Percentiles rank a stretch among this genome's conserved stretches.
phyloP scores from a whole-genome alignment of 1,140 invertebrate genomes.

The Halictus rubicundus region DNA sequence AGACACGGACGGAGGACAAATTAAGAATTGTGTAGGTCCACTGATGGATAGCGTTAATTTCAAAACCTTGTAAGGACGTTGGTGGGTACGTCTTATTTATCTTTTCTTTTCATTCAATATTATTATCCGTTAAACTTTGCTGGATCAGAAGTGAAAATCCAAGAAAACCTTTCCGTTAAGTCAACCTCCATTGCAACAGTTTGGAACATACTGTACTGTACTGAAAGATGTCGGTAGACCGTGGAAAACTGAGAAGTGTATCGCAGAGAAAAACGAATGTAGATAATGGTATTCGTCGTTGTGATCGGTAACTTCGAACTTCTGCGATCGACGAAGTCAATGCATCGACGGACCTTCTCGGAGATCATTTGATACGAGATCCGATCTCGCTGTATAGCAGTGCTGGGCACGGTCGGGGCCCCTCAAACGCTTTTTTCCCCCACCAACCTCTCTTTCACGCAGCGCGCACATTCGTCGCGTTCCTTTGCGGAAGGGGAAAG shows the following conservation, averaged over 20 bases:
- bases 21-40: constrained; percentile 63
- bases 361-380: neutral
- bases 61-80: constrained; percentile 71
- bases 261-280: too few relatives aligned
- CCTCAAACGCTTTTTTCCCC: too few relatives aligned
- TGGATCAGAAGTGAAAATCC: neutral
- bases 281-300: neutral
- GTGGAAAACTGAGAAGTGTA: neutral
- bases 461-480: too few relatives aligned
- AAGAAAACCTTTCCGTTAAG: neutral
- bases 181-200: constrained; percentile 20
- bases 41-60: constrained; percentile 71
- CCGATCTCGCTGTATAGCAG: neutral
- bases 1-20: constrained; percentile 61
- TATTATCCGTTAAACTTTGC: constrained; percentile 4
- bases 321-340: neutral
- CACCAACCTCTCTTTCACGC: too few relatives aligned
- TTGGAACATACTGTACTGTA: constrained; percentile 19
- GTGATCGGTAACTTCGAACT: neutral
- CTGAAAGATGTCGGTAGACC: neutral
- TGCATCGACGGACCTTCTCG: neutral
- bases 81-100: constrained; percentile 66
- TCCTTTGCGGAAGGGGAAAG: too few relatives aligned
- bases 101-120: constrained; percentile 36
- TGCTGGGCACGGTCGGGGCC: too few relatives aligned